Conservation (phyloP, 2,797 vertebrate species). For the Apodemus agrarius region DNA sequence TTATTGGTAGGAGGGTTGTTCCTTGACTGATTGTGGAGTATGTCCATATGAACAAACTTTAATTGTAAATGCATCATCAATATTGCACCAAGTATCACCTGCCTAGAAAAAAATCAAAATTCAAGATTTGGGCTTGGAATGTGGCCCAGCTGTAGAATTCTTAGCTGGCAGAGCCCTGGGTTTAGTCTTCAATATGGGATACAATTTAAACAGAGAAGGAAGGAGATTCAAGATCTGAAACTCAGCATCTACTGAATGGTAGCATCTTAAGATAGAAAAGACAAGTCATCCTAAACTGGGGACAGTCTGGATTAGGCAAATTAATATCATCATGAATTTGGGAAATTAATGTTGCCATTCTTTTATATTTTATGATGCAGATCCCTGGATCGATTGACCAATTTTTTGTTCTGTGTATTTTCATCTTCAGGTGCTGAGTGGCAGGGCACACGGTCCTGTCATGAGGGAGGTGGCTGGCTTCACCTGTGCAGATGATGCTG, state of each 20-base stretch:
- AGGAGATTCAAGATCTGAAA: background rate
- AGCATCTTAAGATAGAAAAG: background rate
- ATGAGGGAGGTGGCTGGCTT: background rate
- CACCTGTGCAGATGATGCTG: background rate
- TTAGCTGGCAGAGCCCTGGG: background rate
- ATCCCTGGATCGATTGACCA: background rate
- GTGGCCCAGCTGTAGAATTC: background rate
- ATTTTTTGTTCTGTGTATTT: background rate
- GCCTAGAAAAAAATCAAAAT: background rate
- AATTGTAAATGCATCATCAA: background rate
- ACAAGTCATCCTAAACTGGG: background rate
- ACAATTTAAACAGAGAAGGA: background rate
- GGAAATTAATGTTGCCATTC: background rate
- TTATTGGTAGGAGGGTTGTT: background rate
- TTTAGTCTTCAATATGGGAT: background rate
- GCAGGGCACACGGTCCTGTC: background rate
- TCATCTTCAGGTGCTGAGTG: background rate
- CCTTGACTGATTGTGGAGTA: background rate
- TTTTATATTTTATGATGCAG: background rate
- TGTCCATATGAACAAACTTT: background rate
- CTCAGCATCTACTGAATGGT: background rate
- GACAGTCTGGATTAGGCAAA: background rate
- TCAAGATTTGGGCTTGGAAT: background rate
- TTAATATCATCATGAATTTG: background rate
- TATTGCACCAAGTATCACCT: background rate